Conservation (phyloP, 2,797 vertebrate genomes). For the Neoniphon sammara region DNA sequence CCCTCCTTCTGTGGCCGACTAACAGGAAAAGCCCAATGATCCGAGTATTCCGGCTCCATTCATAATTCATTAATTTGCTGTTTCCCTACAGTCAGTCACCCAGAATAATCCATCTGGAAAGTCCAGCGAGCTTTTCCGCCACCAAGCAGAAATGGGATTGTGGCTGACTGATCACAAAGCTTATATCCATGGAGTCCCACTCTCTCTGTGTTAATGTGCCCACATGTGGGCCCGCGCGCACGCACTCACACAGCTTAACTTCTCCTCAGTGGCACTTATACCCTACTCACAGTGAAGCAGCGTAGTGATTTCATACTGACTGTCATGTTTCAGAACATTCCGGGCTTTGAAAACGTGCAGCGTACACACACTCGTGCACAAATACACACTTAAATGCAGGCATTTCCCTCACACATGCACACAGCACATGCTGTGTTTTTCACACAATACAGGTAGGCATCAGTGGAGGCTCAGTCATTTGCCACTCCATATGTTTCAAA, state of each 20-base stretch:
- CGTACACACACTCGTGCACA: background rate
- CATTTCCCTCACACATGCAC: conserved; percentile 11
- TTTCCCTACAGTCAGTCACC: conserved; percentile 81
- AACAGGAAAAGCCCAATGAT: conserved; percentile 71
- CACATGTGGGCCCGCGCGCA: conserved; percentile 29
- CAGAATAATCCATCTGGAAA: conserved; percentile 83
- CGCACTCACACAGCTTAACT: conserved; percentile 33
- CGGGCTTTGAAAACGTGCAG: conserved; percentile 8
- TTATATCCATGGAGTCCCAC: conserved; percentile 69
- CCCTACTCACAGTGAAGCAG: conserved; percentile 21
- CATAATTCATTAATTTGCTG: conserved; percentile 84
- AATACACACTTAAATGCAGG: conserved; percentile 20
- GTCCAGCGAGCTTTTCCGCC: conserved; percentile 80
- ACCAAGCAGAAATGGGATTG: conserved; percentile 81
- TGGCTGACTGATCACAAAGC: conserved; percentile 82
- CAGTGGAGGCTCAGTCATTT: conserved; percentile 3
- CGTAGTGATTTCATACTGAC: background rate
- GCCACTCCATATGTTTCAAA: background rate
- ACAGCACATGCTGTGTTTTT: background rate
- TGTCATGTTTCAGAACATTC: conserved; percentile 26
- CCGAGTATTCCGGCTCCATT: conserved; percentile 74
- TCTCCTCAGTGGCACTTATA: conserved; percentile 37
- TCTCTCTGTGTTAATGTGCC: conserved; percentile 62
- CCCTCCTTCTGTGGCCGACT: conserved; percentile 9
- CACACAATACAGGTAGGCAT: conserved; percentile 6